Conservation (phyloP, 2,797 vertebrate genomes). For the Coilia nasus region DNA sequence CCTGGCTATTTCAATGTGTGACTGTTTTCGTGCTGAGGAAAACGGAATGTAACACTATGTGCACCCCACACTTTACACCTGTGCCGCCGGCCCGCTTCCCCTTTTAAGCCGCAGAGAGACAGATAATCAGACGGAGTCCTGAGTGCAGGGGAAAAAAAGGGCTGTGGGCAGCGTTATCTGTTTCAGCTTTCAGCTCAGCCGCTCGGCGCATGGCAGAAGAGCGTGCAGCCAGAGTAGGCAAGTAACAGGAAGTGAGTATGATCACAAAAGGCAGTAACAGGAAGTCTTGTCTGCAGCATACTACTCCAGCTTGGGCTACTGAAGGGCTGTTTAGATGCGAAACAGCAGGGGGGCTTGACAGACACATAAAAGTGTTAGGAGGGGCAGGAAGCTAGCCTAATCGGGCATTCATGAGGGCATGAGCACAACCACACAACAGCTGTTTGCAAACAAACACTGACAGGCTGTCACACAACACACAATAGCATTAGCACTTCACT, state of each 20-base stretch:
- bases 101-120: not conserved
- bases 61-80: constrained; percentile 2
- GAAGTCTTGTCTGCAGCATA: not conserved
- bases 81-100: not conserved
- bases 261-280: constrained; percentile 2
- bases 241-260: constrained; percentile 12
- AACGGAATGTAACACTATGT: not conserved
- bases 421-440: not conserved
- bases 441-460: not conserved
- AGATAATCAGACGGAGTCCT: not conserved
- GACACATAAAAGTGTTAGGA: constrained; percentile 2
- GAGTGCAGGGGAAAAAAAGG: not conserved
- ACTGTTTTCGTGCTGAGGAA: not conserved
- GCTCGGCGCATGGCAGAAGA: not conserved
- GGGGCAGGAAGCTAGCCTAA: constrained; percentile 7
- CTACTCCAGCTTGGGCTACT: not conserved
- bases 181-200: not conserved
- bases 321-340: not conserved
- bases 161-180: not conserved
- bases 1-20: not conserved
- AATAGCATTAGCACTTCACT: not conserved
- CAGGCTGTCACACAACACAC: not conserved
- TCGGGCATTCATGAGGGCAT: not conserved
- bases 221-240: not conserved
- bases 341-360: not conserved